phyloP scores from a whole-genome alignment of 2,113 vertebrate genomes.

The Stercorarius parasiticus region DNA sequence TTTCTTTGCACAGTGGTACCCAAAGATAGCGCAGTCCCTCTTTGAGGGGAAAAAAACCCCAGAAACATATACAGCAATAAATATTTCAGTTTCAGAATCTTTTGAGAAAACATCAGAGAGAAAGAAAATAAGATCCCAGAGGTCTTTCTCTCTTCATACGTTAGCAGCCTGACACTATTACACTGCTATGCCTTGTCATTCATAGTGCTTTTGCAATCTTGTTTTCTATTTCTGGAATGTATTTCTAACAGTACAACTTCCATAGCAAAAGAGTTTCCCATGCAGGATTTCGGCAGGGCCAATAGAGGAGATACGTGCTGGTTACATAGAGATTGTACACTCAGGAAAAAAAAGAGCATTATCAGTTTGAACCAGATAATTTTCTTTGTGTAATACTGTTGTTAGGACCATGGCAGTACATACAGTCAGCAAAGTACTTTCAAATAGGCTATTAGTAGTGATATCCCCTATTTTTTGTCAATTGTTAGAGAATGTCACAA shows the following conservation, averaged over 20 bases:
- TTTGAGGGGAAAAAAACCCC: neutral
- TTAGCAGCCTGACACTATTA: neutral
- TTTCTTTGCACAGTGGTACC: neutral
- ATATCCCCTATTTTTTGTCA: neutral
- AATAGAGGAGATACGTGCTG: neutral
- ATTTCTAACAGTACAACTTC: neutral
- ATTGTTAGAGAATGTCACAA: neutral
- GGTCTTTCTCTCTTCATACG: neutral
- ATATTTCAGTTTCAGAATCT: slow-evolving; percentile 14
- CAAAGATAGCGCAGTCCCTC: neutral
- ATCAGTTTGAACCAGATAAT: neutral
- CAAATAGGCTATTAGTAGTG: neutral
- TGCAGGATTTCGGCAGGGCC: neutral
- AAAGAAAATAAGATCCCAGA: slow-evolving; percentile 17
- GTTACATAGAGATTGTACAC: neutral
- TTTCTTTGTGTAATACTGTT: neutral
- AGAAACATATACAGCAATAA: neutral
- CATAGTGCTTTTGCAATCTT: neutral
- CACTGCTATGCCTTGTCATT: neutral
- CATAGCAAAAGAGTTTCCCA: neutral
- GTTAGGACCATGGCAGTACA: neutral
- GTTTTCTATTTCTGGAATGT: neutral
- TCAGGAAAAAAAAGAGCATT: neutral
- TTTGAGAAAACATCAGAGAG: slow-evolving; percentile 14
- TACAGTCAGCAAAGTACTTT: neutral